Evolutionary conservation across 2,797 vertebrate genomes (phyloP).

Genomic region (Hippocampus kuda): DNA sequence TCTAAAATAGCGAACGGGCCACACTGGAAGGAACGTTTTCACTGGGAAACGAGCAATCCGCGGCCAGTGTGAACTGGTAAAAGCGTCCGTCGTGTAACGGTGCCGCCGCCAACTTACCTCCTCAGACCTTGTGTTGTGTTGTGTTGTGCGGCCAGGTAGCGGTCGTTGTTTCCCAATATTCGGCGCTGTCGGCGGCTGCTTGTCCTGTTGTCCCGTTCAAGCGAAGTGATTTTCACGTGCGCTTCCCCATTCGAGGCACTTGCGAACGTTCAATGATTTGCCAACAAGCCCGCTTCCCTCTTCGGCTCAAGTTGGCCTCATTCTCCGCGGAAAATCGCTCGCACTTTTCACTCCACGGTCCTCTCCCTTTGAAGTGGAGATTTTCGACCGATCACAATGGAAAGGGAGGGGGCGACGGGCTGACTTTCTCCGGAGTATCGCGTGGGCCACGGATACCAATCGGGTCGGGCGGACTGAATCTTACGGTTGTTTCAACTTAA

Average conservation of each 20-base stretch:
- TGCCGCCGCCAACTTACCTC: constrained; percentile 42
- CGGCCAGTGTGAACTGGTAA: not conserved
- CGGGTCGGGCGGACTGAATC: no score
- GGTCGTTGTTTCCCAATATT: not conserved
- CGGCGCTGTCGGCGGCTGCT: constrained; percentile 17
- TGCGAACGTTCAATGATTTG: constrained; percentile 19
- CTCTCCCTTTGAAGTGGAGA: not conserved
- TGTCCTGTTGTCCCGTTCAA: constrained; percentile 18
- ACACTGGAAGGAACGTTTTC: not conserved
- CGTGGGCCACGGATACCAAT: not conserved
- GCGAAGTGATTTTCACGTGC: constrained; percentile 28
- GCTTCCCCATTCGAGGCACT: constrained; percentile 29
- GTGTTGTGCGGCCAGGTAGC: constrained; percentile 13
- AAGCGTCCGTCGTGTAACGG: constrained; percentile 27
- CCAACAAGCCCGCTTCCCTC: constrained; percentile 7
- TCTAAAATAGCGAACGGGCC: no score
- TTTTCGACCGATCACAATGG: not conserved
- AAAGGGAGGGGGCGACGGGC: not conserved
- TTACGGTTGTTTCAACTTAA: constrained; percentile 8
- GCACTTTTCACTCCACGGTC: constrained; percentile 13
- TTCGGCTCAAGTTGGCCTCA: constrained; percentile 25
- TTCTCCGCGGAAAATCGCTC: constrained; percentile 21
- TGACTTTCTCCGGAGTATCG: not conserved
- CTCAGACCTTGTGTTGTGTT: constrained; percentile 7
- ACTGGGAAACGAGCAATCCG: not conserved